Percentiles rank a stretch among this genome's conserved stretches.
phyloP scores from a whole-genome alignment of 2,888 invertebrate species.

The Meloe dianella region DNA sequence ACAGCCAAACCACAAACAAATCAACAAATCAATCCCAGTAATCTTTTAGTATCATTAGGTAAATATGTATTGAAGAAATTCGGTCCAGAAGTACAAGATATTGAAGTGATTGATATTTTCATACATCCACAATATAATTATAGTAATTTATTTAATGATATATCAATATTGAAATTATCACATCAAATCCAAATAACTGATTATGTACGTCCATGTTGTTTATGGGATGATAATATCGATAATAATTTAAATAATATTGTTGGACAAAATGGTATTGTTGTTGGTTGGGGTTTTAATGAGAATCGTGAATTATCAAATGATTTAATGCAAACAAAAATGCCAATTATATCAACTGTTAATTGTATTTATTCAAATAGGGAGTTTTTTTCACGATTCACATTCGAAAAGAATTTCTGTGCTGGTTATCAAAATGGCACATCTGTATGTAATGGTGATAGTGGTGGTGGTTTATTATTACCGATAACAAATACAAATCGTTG shows the following conservation, averaged over 20 bases:
- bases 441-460: constrained; percentile 12
- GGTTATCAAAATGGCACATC: constrained; percentile 57
- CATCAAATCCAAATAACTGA: constrained; percentile 61
- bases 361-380: constrained; percentile 68
- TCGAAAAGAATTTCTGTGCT: constrained; percentile 63
- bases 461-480: constrained; percentile 57
- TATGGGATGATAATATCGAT: constrained; percentile 59
- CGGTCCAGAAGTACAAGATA: constrained; percentile 60
- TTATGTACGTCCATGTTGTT: constrained; percentile 65
- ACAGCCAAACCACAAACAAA: constrained; percentile 59
- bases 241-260: constrained; percentile 30
- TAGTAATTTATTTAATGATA: constrained; percentile 60
- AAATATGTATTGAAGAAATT: constrained; percentile 45
- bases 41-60: constrained; percentile 55
- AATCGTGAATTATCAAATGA: constrained; percentile 64
- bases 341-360: constrained; percentile 65
- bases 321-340: constrained; percentile 66
- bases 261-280: constrained; percentile 45
- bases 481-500: constrained; percentile 46
- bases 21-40: constrained; percentile 48
- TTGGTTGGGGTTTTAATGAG: constrained; percentile 64
- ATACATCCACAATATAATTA: constrained; percentile 58
- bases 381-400: constrained; percentile 67
- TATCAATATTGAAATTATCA: constrained; percentile 63
- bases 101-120: constrained; percentile 55